A percentile compares a stretch with the other conserved stretches of the same genome.
phyloP scores from a whole-genome alignment of 2,888 invertebrate species.

The Xestia c-nigrum region DNA sequence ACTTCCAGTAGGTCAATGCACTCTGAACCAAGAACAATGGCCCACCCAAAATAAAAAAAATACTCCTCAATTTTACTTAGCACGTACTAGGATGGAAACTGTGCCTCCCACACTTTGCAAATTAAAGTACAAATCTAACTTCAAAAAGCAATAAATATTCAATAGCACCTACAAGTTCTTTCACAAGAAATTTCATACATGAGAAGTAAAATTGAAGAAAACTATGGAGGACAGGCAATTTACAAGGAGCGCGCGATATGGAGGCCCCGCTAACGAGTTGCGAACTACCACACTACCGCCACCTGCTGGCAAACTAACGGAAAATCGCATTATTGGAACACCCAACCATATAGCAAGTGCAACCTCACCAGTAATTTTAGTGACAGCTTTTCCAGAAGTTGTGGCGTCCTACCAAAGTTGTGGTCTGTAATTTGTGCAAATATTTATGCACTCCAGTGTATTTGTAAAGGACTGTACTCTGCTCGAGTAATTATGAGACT shows the following conservation, averaged over 20 bases:
- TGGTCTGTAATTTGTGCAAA: slow-evolving; percentile 35
- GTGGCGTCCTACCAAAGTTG: slow-evolving; percentile 35
- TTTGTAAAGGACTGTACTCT: background rate
- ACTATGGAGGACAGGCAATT: slow-evolving; percentile 68
- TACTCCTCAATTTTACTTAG: background rate
- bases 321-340: slow-evolving; percentile 73
- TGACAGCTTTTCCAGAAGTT: slow-evolving; percentile 46
- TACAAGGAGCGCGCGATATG: slow-evolving; percentile 64
- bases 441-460: slow-evolving; percentile 33
- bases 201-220: slow-evolving; percentile 61
- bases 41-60: background rate
- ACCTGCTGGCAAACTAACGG: slow-evolving; percentile 69
- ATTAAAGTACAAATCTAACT: slow-evolving; percentile 37
- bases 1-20: slow-evolving; percentile 6
- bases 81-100: background rate
- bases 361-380: slow-evolving; percentile 50
- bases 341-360: slow-evolving; percentile 53
- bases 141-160: slow-evolving; percentile 42
- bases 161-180: slow-evolving; percentile 39
- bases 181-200: slow-evolving; percentile 54
- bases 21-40: background rate
- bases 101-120: background rate
- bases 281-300: slow-evolving; percentile 67
- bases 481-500: slow-evolving; percentile 5
- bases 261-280: slow-evolving; percentile 72